Evolutionary conservation across 2,797 vertebrate species (phyloP), one percentile per base, ranked within the genome.

Genomic region (Scyliorhinus canicula): DNA sequence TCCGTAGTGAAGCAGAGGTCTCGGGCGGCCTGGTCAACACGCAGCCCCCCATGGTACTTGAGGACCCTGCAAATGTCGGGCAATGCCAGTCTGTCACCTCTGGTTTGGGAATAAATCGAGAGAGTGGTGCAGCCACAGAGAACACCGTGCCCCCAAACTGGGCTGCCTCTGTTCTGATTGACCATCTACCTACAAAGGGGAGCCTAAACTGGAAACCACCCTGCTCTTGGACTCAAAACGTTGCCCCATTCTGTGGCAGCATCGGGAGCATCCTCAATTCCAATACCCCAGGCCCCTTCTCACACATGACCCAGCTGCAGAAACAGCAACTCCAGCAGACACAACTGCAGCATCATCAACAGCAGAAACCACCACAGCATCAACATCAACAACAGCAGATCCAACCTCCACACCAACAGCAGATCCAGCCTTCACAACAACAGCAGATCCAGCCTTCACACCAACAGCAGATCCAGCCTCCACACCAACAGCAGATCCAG

Each of bases 61-160:
- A 97, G 96, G 0, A 97, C 96, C 28, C 96, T 96, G 19, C 24
- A 0, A 97, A 97, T 24, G 97, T 96, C 97, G 0, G 97, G 98
- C 95, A 97, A 95, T 2, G 96, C 97, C 65, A 97, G 97, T 95
- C 96, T 97, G 97, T 98, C 96, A 96, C 96, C 57, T 24, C 44
- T 0, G 98, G 97, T 97, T 98, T 98, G 0, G 98, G 98, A 95
- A 98, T 99, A 96, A 97, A 86, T 96, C 98, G 98, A 9, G 99
- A 99, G 31, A 98, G 98, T 95, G 97, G 98, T 2, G 98, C 98
- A 74, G 60, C 57, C 21, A 44, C 97, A 98, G 57, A 97, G 97
- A 96, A 98, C 98, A 95, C 97, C 98, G 95, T 97, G 98, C 96
- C 99, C 99, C 96, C 97, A 98, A 99, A 99, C 96, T 99, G 99